These are phyloP conservation scores for Marmota flaviventris DNA, from an alignment of 2,113 vertebrate species.

Conservation along the genomic window DNA sequence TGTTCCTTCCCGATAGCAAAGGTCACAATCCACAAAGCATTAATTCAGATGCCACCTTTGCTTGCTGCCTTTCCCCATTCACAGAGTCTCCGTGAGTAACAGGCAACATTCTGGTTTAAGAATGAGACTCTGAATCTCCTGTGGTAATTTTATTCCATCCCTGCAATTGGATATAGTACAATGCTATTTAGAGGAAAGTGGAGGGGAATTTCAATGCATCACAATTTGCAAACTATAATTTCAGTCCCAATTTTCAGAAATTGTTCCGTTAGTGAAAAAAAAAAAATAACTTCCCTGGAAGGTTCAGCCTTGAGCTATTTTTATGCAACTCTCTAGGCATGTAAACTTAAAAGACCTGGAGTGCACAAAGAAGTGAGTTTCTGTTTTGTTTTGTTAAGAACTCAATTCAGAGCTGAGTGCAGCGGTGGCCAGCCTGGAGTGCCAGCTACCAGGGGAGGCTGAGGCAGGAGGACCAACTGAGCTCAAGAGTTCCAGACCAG, in stretches of 20 bases:
- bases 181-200: slow-evolving; percentile 69
- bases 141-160: slow-evolving; percentile 62
- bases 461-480: neutral
- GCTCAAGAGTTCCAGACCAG: neutral
- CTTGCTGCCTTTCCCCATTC: neutral
- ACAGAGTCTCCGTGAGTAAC: neutral
- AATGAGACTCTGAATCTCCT: slow-evolving; percentile 39
- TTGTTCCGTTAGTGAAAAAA: slow-evolving; percentile 43
- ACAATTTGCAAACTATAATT: slow-evolving; percentile 77
- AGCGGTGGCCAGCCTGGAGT: no score
- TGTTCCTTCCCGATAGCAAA: neutral
- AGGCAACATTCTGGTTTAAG: slow-evolving; percentile 5
- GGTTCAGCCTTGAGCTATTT: slow-evolving; percentile 49
- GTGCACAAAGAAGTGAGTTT: slow-evolving; percentile 52
- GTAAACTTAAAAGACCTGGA: slow-evolving; percentile 41
- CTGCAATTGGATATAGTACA: slow-evolving; percentile 41
- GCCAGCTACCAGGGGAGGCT: neutral
- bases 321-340: slow-evolving; percentile 32
- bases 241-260: slow-evolving; percentile 78
- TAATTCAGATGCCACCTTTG: neutral
- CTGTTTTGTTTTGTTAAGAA: slow-evolving; percentile 46
- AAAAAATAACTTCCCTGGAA: slow-evolving; percentile 71
- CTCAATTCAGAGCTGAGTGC: neutral
- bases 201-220: slow-evolving; percentile 70
- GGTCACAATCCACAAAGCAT: neutral